Base-by-base conservation (phyloP, 2,888 invertebrate genomes). In the Epirrita christyi region DNA sequence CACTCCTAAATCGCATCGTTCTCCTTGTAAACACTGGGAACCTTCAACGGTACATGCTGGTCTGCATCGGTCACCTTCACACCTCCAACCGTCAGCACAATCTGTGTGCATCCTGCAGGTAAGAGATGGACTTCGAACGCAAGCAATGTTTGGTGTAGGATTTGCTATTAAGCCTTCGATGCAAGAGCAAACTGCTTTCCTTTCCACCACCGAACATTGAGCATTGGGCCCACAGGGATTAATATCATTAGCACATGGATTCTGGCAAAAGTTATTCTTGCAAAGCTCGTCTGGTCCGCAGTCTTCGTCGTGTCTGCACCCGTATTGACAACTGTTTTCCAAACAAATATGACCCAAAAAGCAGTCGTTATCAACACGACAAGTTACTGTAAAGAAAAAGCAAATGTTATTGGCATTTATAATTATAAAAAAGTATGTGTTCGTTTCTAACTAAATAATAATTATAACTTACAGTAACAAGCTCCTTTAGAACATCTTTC, bases 341-440 rank as follows among this genome's bases (percentile, higher is more conserved):
- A 97, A 86, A 75, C 98, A 98, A 66, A 98, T 97, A 73, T 98
- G 97, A 0, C 97, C 97, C 57, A 97, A 92, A 94, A 98, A 97
- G 73, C 98, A 98, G 74, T 98, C 98, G 73, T 97, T 97, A 79
- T 98, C 97, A 0, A 97, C 95, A 45, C 97, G 94, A 76, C 98
- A 98, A 2, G 97, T 98, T 56, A 98, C 94, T 94, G 81, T 55
- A 75, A 90, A 72, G 36, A 57, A 56, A 36, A 41, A 41, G 2
- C 21, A 55, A 54, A 54, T 53, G 10, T 41, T 43, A 55, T 34
- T 14, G 6, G 0, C 0, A 38, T 13, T 38, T 8, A 38, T 8
- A 6, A 38, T 14, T 6, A 11, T 11, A 13, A 13, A 14, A 37
- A 7, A 14, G 0, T 38, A 38, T 32, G 8, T 1, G 38, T 14